These are phyloP conservation scores for Aphyosemion australe DNA, from an alignment of 2,113 vertebrate genomes.

Conservation along the genomic window DNA sequence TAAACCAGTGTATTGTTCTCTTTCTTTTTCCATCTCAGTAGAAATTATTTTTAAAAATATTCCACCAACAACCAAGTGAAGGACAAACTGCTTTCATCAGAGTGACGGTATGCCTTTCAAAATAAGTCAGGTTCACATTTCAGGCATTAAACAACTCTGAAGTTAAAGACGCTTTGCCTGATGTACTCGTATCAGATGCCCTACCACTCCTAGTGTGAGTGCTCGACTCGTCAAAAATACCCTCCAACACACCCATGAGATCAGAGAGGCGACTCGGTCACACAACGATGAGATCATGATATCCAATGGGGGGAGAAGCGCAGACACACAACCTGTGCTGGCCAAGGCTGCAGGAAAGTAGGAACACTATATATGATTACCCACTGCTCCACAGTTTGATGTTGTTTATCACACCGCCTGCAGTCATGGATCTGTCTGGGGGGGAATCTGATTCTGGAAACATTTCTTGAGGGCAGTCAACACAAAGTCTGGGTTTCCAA, in stretches of 20 bases:
- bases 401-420: slow-evolving; percentile 61
- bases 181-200: slow-evolving; percentile 57
- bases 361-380: slow-evolving; percentile 59
- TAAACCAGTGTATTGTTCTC: background rate
- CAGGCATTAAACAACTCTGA: slow-evolving; percentile 51
- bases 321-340: slow-evolving; percentile 38
- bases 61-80: background rate
- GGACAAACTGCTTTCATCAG: slow-evolving; percentile 19
- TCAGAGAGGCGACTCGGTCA: slow-evolving; percentile 69
- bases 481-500: slow-evolving; percentile 12
- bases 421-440: slow-evolving; percentile 31
- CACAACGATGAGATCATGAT: slow-evolving; percentile 73
- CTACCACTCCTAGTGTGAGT: slow-evolving; percentile 58
- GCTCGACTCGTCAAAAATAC: slow-evolving; percentile 67
- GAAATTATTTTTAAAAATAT: background rate
- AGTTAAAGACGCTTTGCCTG: slow-evolving; percentile 35
- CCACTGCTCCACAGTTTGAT: slow-evolving; percentile 53
- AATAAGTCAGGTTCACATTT: slow-evolving; percentile 25
- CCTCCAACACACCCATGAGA: slow-evolving; percentile 68
- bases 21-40: background rate
- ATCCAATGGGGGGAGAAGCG: slow-evolving; percentile 50
- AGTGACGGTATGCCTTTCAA: slow-evolving; percentile 10
- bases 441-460: slow-evolving; percentile 57
- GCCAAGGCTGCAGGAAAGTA: slow-evolving; percentile 51
- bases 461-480: slow-evolving; percentile 27